Evolutionary conservation across 2,888 invertebrate genomes (phyloP), one percentile per base, ranked within the genome.

Genomic region (Nemurella pictetii): DNA sequence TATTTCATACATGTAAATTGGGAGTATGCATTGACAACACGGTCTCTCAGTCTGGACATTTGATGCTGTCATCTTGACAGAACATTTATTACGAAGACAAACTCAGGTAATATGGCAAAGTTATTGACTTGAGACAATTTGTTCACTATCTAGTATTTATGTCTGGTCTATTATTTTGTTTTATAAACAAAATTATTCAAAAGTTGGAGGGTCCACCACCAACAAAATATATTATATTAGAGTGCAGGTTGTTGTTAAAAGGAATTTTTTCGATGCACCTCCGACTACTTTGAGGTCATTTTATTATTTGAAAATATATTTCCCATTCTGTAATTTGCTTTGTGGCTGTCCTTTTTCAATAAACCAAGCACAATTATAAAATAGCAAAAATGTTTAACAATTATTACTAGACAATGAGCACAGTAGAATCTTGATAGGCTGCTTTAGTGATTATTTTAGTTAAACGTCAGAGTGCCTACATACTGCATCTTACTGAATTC

Each of bases 1-100:
- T 78, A 78, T 78, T 30, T 78, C 78, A 4, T 78, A 78, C 78
- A 78, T 78, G 78, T 78, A 30, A 78, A 78, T 30, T 78, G 29
- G n/a, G 30, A 28, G n/a, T n/a, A 28, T n/a, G n/a, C 4, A 30
- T n/a, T 78, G 7, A 29, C 78, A 78, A 78, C 29, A 78, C 78
- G n/a, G 55, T 12, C 55, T 20, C 55, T 55, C 55, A 55, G 55
- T 55, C 55, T 55, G 55, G 55, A 55, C 55, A 55, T 15, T 55
- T 55, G 9, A 7, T 20, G 20, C 55, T 55, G 55, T 20, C 55
- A 55, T 55, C 55, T 20, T 55, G 55, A 55, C 55, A 55, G 55
- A 55, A 55, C 55, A 55, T 12, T 55, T n/a, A 55, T 20, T 55
- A 55, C 55, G 20, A 55, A 12, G 20, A 55, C 55, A 12, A 55